Evolutionary conservation across 2,888 invertebrate genomes (phyloP).

Genomic region (Pristionchus exspectatus): DNA sequence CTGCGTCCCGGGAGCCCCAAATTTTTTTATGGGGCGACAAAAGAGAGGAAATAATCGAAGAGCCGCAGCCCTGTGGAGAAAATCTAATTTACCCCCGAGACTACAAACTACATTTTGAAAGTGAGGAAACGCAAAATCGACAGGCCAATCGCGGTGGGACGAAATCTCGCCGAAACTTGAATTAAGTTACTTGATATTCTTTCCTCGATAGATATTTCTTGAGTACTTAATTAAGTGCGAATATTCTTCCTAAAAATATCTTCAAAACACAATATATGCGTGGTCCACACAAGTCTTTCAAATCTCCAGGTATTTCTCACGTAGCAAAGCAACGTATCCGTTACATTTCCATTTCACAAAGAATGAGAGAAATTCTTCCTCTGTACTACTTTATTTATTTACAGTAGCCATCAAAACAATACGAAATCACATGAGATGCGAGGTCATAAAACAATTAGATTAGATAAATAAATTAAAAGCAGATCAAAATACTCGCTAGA

Average conservation of each 20-base stretch:
- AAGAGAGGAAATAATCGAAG: slow-evolving; percentile 35
- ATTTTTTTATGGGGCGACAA: neutral
- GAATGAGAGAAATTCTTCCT: neutral
- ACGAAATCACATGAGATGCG: slow-evolving; percentile 21
- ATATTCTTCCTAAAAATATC: no score
- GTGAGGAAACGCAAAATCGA: neutral
- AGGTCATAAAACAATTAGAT: slow-evolving; percentile 29
- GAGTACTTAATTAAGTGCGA: no score
- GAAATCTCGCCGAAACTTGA: neutral
- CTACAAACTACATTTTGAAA: slow-evolving; percentile 38
- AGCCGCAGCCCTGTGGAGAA: neutral
- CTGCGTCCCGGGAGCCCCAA: neutral
- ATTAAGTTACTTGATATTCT: no score
- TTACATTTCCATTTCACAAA: neutral
- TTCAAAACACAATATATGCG: no score
- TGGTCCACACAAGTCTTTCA: no score
- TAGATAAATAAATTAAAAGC: slow-evolving; percentile 41
- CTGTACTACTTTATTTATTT: slow-evolving; percentile 44
- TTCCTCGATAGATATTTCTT: no score
- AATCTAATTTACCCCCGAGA: slow-evolving; percentile 23
- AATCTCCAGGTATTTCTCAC: neutral
- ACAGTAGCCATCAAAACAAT: slow-evolving; percentile 22
- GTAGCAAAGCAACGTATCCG: neutral
- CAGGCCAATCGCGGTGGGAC: slow-evolving; percentile 4
- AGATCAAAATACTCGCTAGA: slow-evolving; percentile 32